These are phyloP conservation scores for Silurus meridionalis DNA, from an alignment of 2,113 vertebrate genomes.

Conservation along the genomic window DNA sequence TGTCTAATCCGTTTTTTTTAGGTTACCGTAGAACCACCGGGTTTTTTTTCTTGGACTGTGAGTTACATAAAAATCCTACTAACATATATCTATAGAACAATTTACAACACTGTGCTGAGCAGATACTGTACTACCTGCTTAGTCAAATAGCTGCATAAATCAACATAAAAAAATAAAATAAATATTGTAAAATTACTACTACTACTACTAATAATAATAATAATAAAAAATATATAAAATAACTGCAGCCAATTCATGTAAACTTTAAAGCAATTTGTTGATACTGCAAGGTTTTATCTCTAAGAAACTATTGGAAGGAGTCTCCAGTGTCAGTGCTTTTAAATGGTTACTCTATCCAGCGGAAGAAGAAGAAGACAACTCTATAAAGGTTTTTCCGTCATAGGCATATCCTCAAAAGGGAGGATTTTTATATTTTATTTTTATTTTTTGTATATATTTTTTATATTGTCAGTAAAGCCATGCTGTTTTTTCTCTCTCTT, in stretches of 20 bases:
- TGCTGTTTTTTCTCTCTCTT: neutral
- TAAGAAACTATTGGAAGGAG: neutral
- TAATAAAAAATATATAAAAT: neutral
- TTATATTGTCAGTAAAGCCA: neutral
- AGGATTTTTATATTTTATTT: no score
- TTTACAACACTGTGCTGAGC: neutral
- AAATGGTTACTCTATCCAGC: neutral
- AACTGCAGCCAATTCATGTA: neutral
- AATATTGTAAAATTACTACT: no score
- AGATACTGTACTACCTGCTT: neutral
- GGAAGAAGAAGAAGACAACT: neutral
- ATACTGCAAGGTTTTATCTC: neutral
- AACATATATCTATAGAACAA: neutral
- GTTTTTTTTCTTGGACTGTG: slow-evolving; percentile 25
- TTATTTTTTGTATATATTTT: no score
- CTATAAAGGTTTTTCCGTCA: neutral
- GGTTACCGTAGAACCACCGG: slow-evolving; percentile 51
- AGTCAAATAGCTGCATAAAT: no score
- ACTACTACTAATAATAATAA: no score
- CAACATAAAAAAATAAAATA: neutral
- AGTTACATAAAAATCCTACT: slow-evolving; percentile 10
- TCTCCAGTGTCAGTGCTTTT: neutral
- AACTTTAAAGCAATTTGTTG: neutral
- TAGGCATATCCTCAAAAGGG: neutral
- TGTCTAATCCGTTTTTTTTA: slow-evolving; percentile 67